Conservation (phyloP, 92 coral and sea anemone genomes). For the Porites cylindrica region DNA sequence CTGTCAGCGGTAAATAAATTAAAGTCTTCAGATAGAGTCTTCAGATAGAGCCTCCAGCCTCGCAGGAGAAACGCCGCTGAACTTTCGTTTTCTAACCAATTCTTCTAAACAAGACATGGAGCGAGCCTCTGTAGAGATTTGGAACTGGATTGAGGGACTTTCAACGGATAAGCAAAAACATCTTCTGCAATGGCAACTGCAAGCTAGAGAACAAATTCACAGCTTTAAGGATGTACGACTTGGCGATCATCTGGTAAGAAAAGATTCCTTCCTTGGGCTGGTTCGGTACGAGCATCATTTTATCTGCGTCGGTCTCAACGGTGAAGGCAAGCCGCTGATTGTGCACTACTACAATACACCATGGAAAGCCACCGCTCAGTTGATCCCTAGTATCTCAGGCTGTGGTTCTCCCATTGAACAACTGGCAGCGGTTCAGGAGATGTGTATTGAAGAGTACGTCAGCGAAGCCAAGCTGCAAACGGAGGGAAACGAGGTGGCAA, state of each 20-base stretch:
- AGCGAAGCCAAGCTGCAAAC: slow-evolving; percentile 3
- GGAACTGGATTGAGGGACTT: neutral
- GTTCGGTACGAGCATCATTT: slow-evolving; percentile 4
- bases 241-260: slow-evolving; percentile 32
- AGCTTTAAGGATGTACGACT: slow-evolving; percentile 23
- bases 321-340: neutral
- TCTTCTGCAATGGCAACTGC: slow-evolving; percentile 46
- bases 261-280: neutral
- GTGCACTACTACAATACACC: slow-evolving; percentile 22
- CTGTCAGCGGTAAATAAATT: too few relatives aligned
- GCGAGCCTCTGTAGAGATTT: neutral
- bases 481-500: slow-evolving; percentile 32
- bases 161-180: neutral
- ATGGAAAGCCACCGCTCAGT: neutral
- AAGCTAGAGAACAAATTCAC: slow-evolving; percentile 45
- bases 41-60: too few relatives aligned
- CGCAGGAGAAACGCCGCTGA: too few relatives aligned
- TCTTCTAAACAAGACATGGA: neutral
- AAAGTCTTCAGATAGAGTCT: too few relatives aligned
- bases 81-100: too few relatives aligned
- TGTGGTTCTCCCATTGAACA: neutral
- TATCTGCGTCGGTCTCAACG: neutral
- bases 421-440: neutral
- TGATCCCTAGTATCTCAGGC: neutral
- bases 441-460: slow-evolving; percentile 1